Evolutionary conservation across 2,113 vertebrate species (phyloP), one percentile per base, ranked within the genome.

Genomic region (Prochilodus magdalenae): DNA sequence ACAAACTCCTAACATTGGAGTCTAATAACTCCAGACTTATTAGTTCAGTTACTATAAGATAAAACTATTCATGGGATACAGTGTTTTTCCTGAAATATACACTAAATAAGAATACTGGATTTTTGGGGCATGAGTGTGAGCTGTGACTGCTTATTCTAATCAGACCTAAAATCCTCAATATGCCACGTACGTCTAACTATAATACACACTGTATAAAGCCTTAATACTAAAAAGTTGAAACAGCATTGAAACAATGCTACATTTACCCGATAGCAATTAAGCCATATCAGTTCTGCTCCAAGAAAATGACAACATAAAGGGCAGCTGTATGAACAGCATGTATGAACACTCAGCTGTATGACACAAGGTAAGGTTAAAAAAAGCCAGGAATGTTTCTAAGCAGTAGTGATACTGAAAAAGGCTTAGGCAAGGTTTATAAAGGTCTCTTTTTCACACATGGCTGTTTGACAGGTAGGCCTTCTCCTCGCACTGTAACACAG

Each of bases 401-500:
- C 13, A 36, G 22, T 18, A 24, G 53, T 71, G 66, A 59, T 29
- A 10, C 15, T 27, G 18, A 36, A 7, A 71, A 71, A 72, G 27
- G 5, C 77, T 29, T 40, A 79, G 24, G 55, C 26, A 49, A 49
- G 5, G 26, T 79, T 71, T 59, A 27, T 47, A 8, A 77, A 66
- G 8, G 51, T 18, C 72, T 70, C 36, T 69, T 49, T 47, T 73
- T 80, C 69, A 63, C 53, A 80, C 27, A 15, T 51, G 5, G 44
- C 57, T 33, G 49, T 73, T 70, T 80, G 57, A 63, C 79, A 80
- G 69, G 57, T 53, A 74, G 47, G 53, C 15, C 63, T 78, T 79
- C 49, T 30, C 29, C 36, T 79, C 29, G 40, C 66, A 55, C 76
- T 57, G 29, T 20, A 63, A 51, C 57, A 62, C 57, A 72, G 55